Base-by-base conservation (phyloP, 1,140 invertebrate genomes). In the Pentalonia nigronervosa region DNA sequence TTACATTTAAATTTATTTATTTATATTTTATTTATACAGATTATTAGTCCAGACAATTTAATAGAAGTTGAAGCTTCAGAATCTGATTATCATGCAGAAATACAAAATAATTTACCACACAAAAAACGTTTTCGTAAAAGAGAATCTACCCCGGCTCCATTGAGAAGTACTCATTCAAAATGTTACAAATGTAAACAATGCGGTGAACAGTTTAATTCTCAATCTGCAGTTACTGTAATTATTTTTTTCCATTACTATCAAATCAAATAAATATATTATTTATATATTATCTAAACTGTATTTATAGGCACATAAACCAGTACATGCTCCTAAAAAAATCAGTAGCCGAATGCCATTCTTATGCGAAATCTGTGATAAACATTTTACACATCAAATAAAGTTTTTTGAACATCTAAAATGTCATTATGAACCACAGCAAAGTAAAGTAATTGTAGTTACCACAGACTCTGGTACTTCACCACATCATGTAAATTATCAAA, bases 351-450 rank as follows among this genome's bases (percentile, higher is more conserved):
- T 56, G 36, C 83, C 94, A 7, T 97, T 97, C 94, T 96, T 96
- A 91, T 97, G 97, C 94, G 97, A 97, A 95, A 95, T 97, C 14
- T 97, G 97, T 94, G 96, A 95, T 48, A 96, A 96, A 94, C 95
- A 95, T 47, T 97, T 97, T 94, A 96, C 95, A 23, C 96, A 97
- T 93, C 97, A 98, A 94, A 95, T 97, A 17, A 96, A 96, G 95
- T 98, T 98, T 95, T 98, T 97, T 95, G 97, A 97, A 94, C 97
- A 98, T 95, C 95, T 98, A 17, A 97, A 97, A 95, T 95, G 96
- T 83, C 97, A 98, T 95, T 98, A 98, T 95, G 97, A 98, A 94
- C 97, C 97, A 0, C 67, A 76, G 34, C 84, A 89, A 89, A 93
- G 93, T 90, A 90, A 93, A 93, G 87, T 89, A 48, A 93, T 93